Conservation (phyloP, 2,888 invertebrate species). For the Drosophila mimica region DNA sequence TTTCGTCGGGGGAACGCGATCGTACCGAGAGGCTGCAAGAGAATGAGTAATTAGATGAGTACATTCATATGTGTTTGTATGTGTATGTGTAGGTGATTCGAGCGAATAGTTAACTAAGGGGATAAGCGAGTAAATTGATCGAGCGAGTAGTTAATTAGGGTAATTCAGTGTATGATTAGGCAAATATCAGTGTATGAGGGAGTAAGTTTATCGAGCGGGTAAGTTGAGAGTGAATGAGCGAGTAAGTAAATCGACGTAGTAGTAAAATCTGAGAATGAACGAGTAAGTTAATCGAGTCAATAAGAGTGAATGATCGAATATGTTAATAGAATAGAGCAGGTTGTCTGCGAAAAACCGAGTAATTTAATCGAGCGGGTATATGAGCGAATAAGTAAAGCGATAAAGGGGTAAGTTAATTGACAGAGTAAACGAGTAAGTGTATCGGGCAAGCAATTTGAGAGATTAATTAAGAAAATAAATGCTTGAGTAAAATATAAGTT, state of each 20-base stretch:
- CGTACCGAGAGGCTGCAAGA: constrained; percentile 88
- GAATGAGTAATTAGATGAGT: background rate
- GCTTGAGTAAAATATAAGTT: background rate
- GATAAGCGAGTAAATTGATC: background rate
- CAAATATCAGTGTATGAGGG: background rate
- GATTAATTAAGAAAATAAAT: too few relatives aligned
- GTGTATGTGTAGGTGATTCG: too few relatives aligned
- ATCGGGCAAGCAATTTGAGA: background rate
- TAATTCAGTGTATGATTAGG: background rate
- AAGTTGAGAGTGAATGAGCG: background rate
- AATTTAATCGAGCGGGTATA: background rate
- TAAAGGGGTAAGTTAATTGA: background rate
- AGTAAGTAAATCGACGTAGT: background rate
- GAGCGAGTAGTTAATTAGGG: background rate
- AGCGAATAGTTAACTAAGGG: background rate
- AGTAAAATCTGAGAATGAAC: background rate
- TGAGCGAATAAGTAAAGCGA: background rate
- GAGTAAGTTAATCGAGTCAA: constrained; percentile 1
- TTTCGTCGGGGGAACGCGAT: constrained; percentile 91
- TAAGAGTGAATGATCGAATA: background rate
- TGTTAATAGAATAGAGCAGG: background rate
- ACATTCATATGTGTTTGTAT: background rate
- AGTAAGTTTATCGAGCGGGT: background rate
- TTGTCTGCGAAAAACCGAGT: background rate
- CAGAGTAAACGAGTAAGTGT: background rate